These are phyloP conservation scores for Mustela lutreola DNA, from an alignment of 2,113 vertebrate species.

Conservation along the genomic window DNA sequence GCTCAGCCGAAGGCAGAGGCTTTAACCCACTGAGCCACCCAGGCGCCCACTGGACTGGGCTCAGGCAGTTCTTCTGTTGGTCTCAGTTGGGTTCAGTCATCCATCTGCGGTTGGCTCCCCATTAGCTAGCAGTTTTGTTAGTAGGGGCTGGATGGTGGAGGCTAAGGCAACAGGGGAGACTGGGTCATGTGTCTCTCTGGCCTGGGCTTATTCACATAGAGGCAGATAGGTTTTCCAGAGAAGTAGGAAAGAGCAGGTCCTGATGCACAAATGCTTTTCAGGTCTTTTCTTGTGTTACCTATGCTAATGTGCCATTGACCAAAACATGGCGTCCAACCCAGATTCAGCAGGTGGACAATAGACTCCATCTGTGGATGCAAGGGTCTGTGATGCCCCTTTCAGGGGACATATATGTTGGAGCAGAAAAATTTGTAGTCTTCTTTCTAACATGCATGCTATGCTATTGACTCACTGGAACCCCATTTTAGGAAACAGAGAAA, in stretches of 20 bases:
- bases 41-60: neutral
- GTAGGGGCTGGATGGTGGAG: neutral
- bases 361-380: neutral
- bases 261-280: neutral
- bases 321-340: neutral
- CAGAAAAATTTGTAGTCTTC: neutral
- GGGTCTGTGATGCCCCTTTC: neutral
- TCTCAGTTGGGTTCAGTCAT: neutral
- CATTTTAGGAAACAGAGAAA: neutral
- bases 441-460: neutral
- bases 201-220: neutral
- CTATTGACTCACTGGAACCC: neutral
- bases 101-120: neutral
- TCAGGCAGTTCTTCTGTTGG: conserved; percentile 40
- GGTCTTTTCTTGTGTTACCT: neutral
- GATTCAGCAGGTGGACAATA: conserved; percentile 39
- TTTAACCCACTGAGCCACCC: too few species aligned
- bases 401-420: neutral
- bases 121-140: neutral
- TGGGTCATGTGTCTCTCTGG: neutral
- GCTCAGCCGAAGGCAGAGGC: neutral
- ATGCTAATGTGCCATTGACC: neutral
- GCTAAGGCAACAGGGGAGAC: neutral
- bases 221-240: conserved; percentile 6
- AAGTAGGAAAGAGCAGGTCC: neutral